Evolutionary conservation across 2,888 invertebrate species (phyloP).

Genomic region (Amiota minor): DNA sequence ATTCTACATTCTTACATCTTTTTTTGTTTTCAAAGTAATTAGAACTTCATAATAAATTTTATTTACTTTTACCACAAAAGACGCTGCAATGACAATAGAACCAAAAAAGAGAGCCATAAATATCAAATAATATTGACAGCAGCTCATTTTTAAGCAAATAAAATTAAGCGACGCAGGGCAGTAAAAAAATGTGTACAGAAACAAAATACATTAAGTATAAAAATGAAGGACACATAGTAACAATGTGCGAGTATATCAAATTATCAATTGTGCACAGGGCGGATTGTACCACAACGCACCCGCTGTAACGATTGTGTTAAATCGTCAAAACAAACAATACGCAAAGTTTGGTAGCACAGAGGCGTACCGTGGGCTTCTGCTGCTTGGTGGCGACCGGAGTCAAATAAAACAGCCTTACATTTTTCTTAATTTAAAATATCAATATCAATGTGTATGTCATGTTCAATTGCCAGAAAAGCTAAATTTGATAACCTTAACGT

Average conservation of each 20-base stretch:
- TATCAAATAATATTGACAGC: slow-evolving; percentile 44
- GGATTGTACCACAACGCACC: background rate
- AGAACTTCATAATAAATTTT: slow-evolving; percentile 69
- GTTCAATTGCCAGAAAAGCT: too few relatives aligned
- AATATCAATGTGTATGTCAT: too few relatives aligned
- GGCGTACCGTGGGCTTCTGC: too few relatives aligned
- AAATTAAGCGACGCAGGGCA: slow-evolving; percentile 48
- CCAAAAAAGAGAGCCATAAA: slow-evolving; percentile 42
- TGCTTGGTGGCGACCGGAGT: too few relatives aligned
- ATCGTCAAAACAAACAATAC: background rate
- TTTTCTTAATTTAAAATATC: too few relatives aligned
- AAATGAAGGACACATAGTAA: slow-evolving; percentile 33
- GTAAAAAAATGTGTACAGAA: slow-evolving; percentile 21
- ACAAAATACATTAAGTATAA: slow-evolving; percentile 33
- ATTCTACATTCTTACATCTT: background rate
- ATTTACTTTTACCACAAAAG: slow-evolving; percentile 61
- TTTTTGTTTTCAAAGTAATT: slow-evolving; percentile 52
- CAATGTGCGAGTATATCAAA: slow-evolving; percentile 64
- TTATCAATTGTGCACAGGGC: slow-evolving; percentile 64
- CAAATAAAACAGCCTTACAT: too few relatives aligned
- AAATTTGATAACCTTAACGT: too few relatives aligned
- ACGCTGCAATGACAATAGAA: slow-evolving; percentile 32
- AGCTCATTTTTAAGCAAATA: slow-evolving; percentile 64
- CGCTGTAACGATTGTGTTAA: too few relatives aligned
- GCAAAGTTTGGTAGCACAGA: slow-evolving; percentile 26